Conservation (phyloP, 2,797 vertebrate species). For the Malurus splendens region DNA sequence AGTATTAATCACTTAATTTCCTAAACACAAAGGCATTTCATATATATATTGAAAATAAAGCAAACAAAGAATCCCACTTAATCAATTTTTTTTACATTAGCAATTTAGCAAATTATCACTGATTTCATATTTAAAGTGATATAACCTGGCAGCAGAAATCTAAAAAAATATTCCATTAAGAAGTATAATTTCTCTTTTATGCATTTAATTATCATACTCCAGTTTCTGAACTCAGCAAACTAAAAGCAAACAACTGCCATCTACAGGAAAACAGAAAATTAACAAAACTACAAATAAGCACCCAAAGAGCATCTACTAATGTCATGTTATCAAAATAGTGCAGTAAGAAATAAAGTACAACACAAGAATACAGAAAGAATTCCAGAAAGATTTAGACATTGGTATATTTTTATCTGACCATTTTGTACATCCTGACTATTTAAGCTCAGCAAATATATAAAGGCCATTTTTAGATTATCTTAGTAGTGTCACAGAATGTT, state of each 20-base stretch:
- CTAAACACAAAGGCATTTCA: background rate
- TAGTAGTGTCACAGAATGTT: background rate
- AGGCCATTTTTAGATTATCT: background rate
- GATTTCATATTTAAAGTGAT: background rate
- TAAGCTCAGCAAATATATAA: background rate
- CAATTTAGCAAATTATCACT: background rate
- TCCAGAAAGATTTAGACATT: background rate
- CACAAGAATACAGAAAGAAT: background rate
- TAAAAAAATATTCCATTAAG: background rate
- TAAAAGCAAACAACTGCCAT: background rate
- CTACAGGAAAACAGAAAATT: background rate
- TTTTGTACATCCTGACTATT: background rate
- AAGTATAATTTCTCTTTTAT: background rate
- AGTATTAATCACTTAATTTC: background rate
- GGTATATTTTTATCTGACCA: background rate
- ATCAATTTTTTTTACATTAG: background rate
- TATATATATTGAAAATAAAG: background rate
- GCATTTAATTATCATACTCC: background rate
- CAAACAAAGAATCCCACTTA: background rate
- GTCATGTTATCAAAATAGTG: background rate
- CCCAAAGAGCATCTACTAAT: background rate
- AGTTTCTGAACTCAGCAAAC: background rate
- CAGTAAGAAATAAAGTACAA: background rate
- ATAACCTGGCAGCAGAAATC: background rate
- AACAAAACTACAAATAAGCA: background rate